Percentiles rank a stretch among this genome's conserved stretches.
Conservation (phyloP, 2,888 invertebrate genomes). For the Exephanes ischioxanthus region DNA sequence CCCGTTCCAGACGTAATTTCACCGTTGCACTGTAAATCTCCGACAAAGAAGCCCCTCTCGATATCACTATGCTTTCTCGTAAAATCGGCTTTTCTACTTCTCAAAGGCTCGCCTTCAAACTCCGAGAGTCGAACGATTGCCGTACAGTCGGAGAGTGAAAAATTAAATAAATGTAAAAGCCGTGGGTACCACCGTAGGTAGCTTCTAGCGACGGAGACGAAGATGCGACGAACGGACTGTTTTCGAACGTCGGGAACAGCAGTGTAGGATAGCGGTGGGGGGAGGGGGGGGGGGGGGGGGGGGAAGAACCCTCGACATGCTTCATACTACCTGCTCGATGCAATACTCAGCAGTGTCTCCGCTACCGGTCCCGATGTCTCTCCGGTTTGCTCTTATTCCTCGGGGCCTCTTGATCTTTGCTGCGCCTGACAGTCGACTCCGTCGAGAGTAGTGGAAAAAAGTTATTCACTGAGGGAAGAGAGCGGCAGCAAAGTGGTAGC, state of each 20-base stretch:
- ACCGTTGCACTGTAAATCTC: not conserved
- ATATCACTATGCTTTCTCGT: not conserved
- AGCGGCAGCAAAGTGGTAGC: conserved; percentile 32
- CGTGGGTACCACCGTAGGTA: conserved; percentile 6
- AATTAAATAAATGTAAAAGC: conserved; percentile 29
- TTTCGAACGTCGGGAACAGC: conserved; percentile 60
- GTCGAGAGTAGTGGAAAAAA: conserved; percentile 60
- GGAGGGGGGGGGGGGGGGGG: too few species aligned
- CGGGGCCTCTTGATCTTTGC: conserved; percentile 63
- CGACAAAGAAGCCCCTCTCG: not conserved
- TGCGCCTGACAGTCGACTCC: conserved; percentile 63
- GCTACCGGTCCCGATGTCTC: conserved; percentile 50
- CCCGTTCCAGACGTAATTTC: not conserved
- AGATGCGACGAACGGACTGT: conserved; percentile 51
- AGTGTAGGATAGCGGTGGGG: conserved; percentile 4
- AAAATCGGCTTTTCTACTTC: not conserved
- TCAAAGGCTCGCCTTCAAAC: not conserved
- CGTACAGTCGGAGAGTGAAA: conserved; percentile 10
- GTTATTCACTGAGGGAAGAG: conserved; percentile 54
- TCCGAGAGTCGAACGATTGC: not conserved
- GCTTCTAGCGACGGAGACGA: not conserved
- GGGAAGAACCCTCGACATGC: conserved; percentile 50
- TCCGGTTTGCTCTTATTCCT: conserved; percentile 45
- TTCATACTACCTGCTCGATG: conserved; percentile 63
- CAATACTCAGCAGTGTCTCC: conserved; percentile 59